phyloP scores from a whole-genome alignment of 2,113 vertebrate genomes.

The Zosterops pallidus region DNA sequence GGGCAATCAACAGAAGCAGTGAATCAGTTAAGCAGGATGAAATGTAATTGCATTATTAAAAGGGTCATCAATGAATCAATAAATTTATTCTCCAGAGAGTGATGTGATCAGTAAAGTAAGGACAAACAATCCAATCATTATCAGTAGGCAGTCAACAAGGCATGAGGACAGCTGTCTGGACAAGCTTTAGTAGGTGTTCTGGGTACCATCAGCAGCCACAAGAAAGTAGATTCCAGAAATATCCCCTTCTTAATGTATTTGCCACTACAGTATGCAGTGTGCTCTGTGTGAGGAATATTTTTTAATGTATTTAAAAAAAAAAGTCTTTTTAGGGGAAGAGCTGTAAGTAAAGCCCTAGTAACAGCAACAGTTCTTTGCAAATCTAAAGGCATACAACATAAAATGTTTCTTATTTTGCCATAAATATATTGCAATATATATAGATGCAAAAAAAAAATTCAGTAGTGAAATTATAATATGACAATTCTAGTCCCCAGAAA shows the following conservation, averaged over 20 bases:
- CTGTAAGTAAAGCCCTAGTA: not conserved
- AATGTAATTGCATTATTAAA: constrained; percentile 24
- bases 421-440: not conserved
- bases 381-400: not conserved
- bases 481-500: not conserved
- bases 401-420: not conserved
- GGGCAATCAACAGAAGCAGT: not conserved
- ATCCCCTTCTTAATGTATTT: not conserved
- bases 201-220: not conserved
- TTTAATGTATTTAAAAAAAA: not conserved
- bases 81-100: not conserved
- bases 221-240: not conserved
- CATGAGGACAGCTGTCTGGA: not conserved
- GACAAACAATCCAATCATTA: not conserved
- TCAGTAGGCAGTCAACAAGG: not conserved
- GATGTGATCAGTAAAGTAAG: not conserved
- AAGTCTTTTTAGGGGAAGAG: not conserved
- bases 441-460: rapidly evolving
- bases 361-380: not conserved
- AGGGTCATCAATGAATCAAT: constrained; percentile 3
- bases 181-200: not conserved
- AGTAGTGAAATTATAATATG: not conserved
- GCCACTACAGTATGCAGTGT: not conserved
- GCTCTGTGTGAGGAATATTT: not conserved
- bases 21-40: constrained; percentile 3